Percentiles rank a stretch among this genome's conserved stretches.
Conservation (phyloP, 2,113 vertebrate species). For the Baryphthengus martii region DNA sequence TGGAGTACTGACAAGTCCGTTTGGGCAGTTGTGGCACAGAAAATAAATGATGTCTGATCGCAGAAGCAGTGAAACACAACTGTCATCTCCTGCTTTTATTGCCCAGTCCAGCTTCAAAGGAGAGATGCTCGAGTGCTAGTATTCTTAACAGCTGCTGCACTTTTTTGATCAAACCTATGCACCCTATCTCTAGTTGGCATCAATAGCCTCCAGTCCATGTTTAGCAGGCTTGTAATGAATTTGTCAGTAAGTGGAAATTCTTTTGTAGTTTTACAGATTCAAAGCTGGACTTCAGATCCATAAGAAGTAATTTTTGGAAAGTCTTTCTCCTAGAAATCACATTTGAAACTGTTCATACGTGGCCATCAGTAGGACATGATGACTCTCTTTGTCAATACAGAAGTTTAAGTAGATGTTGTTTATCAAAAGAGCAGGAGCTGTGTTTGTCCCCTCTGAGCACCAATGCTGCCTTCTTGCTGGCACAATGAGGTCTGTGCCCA, state of each 20-base stretch:
- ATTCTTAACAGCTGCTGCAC: neutral
- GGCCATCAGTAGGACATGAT: neutral
- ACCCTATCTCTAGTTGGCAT: neutral
- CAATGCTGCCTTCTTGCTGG: neutral
- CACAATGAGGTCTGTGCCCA: neutral
- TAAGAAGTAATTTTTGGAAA: neutral
- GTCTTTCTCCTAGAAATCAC: neutral
- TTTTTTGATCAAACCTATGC: neutral
- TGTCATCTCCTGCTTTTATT: neutral
- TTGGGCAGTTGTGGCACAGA: accelerated
- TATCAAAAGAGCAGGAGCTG: neutral
- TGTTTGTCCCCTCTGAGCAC: neutral
- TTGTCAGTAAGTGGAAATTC: neutral
- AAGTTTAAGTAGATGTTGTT: neutral
- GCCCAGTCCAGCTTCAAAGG: neutral
- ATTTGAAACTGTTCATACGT: neutral
- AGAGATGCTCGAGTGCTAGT: neutral
- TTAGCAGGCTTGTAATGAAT: neutral
- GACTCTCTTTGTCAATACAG: neutral
- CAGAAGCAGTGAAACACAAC: neutral
- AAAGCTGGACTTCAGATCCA: neutral
- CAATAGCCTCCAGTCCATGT: neutral
- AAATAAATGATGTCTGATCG: neutral
- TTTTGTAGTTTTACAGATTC: neutral
- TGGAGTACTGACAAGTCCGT: accelerated